Base-by-base conservation (phyloP, 2,888 invertebrate genomes). In the Dyspetes luteomarginatus region DNA sequence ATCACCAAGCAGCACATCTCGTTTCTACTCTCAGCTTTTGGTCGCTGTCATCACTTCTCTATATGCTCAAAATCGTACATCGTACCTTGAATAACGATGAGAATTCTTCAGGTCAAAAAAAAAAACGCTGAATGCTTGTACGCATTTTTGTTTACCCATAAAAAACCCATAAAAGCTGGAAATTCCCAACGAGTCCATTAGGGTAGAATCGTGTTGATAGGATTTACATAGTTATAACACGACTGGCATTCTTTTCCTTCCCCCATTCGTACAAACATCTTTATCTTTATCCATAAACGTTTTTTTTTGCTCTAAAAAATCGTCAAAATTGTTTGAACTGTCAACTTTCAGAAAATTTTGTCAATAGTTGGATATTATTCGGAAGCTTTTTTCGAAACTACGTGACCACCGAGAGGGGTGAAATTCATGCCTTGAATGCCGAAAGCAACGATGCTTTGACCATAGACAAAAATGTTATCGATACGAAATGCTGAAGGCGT, bases 401-500 rank as follows among this genome's bases (percentile, higher is more conserved):
- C 30, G 17, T 17, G 24, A 19, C 12, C 43, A 50, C 19, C 12
- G 15, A 17, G 26, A 24, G 22, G n/a, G 50, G 55, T 9, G 15
- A 52, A 67, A 52, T 50, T 52, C 45, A 41, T 41, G 17, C 41
- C 52, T 15, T n/a, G 19, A n/a, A 7, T 52, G 7, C 55, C 24
- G 12, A 52, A 56, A 56, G 12, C 28, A 43, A 56, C 41, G 12
- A 3, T 12, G 68, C 5, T 55, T 26, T 41, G 43, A 43, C 55
- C 26, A 28, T 4, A 36, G 24, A 72, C 64, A 65, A 60, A 36
- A 67, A 67, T 30, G 55, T 19, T 60, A 15, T 19, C 58, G 36
- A 45, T 22, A 36, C 45, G 62, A 62, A 19, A 56, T 41, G 22
- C 17, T 7, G 43, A 48, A 81, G 50, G 55, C 43, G 41, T 55